Evolutionary conservation across 2,888 invertebrate genomes (phyloP).

Genomic region (Agrotis segetum): DNA sequence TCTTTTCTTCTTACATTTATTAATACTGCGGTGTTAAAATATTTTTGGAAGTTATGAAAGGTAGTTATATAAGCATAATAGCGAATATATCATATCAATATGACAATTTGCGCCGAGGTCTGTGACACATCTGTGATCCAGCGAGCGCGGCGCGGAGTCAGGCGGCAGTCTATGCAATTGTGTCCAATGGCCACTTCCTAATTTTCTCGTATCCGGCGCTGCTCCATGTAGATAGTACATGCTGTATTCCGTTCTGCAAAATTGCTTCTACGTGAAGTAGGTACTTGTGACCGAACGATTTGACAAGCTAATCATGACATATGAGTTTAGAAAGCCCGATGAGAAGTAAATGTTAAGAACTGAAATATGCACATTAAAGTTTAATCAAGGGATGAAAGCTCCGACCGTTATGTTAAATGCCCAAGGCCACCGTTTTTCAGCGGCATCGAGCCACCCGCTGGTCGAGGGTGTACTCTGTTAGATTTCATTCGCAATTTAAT

Average conservation of each 20-base stretch:
- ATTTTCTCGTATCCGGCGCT: constrained; percentile 85
- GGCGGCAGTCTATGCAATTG: constrained; percentile 80
- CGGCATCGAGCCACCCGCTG: constrained; percentile 62
- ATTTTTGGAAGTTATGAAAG: not conserved
- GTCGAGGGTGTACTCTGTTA: constrained; percentile 70
- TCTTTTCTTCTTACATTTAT: too few species aligned
- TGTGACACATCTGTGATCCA: constrained; percentile 40
- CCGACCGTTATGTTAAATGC: constrained; percentile 66
- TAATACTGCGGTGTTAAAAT: not conserved
- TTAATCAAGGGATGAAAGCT: constrained; percentile 59
- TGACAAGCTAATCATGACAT: not conserved
- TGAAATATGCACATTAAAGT: constrained; percentile 30
- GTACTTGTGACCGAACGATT: too few species aligned
- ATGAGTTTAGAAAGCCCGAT: not conserved
- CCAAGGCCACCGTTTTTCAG: constrained; percentile 69
- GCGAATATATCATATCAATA: constrained; percentile 21
- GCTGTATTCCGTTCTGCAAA: constrained; percentile 60
- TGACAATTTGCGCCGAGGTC: constrained; percentile 35
- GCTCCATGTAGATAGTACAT: constrained; percentile 35
- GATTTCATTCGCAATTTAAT: constrained; percentile 80
- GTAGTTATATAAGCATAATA: not conserved
- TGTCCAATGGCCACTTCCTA: constrained; percentile 88
- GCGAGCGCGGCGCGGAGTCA: constrained; percentile 48
- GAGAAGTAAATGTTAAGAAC: constrained; percentile 17
- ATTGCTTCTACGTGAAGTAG: constrained; percentile 12